Base-by-base conservation (phyloP, 2,113 vertebrate genomes). In the Hippocampus guttulatus region DNA sequence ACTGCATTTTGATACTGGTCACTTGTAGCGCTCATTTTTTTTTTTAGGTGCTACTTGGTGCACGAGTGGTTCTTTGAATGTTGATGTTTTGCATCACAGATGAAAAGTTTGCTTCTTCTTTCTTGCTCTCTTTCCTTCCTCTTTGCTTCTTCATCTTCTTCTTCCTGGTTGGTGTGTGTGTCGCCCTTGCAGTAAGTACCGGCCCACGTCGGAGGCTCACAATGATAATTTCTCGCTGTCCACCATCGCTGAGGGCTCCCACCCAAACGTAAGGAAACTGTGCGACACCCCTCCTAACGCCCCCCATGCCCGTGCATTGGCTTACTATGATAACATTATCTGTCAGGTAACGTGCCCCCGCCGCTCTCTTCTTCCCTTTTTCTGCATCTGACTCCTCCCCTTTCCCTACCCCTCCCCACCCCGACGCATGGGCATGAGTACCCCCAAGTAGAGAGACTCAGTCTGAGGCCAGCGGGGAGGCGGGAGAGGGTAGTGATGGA, bases 141-240 rank as follows among this genome's bases (percentile, higher is more conserved):
- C 14, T 52, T 30, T 68, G 30, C 73, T 7, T 47, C 11, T 55
- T 16, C 30, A 6, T 62, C 73, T 64, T 67, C 38, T 40, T 54
- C 45, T 38, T 73, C 72, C 81, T 68, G 47, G 51, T 57, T 52
- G 45, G 57, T 62, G 49, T 68, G 49, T 68, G 75, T 55, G 52
- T 23, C 52, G 41, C 80, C 86, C 90, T 6, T 80, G 83, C 85
- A 90, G 91, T 95, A 97, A 96, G 93, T 97, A 96, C 93, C 94
- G 95, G 88, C 95, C 95, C 67, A 93, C 96, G 11, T 96, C 96
- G 68, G 97, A 98, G 92, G 95, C 96, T 83, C 97, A 98, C 95
- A 98, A 99, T 54, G 96, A 99, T 92, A 98, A 99, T 95, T 99
- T 99, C 92, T 99, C 97, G 83, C 94, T 99, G 80, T 99, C 97